Conservation (phyloP, 2,113 vertebrate species). For the Oceanodroma tethys region DNA sequence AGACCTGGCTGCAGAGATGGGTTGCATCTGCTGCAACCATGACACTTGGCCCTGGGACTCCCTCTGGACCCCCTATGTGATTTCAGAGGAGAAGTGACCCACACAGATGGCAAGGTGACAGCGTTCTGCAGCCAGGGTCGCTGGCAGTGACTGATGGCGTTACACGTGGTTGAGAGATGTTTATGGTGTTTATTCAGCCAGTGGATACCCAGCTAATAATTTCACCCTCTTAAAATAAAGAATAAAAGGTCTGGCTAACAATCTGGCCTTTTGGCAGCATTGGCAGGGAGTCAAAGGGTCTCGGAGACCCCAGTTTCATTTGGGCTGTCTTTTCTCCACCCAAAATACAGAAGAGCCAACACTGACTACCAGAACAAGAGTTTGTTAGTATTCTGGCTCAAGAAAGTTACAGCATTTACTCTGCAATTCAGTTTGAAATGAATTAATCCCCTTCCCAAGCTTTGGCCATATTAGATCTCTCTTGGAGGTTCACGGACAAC, state of each 20-base stretch:
- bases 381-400: background rate
- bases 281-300: background rate
- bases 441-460: background rate
- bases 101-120: background rate
- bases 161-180: background rate
- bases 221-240: background rate
- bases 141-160: background rate
- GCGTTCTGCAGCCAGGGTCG: rapidly evolving
- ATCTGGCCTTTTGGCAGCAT: background rate
- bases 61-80: background rate
- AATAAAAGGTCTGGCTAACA: background rate
- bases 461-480: background rate
- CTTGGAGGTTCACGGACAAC: rapidly evolving
- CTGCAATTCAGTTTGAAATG: background rate
- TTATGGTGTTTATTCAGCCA: background rate
- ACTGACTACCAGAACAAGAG: background rate
- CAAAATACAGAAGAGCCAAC: background rate
- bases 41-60: background rate
- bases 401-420: background rate
- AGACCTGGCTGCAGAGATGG: background rate
- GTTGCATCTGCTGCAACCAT: background rate
- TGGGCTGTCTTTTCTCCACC: background rate
- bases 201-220: background rate
- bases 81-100: background rate
- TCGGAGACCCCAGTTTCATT: background rate